Base-by-base conservation (phyloP, 2,797 vertebrate species). In the Enteromius afrohamiltoni region DNA sequence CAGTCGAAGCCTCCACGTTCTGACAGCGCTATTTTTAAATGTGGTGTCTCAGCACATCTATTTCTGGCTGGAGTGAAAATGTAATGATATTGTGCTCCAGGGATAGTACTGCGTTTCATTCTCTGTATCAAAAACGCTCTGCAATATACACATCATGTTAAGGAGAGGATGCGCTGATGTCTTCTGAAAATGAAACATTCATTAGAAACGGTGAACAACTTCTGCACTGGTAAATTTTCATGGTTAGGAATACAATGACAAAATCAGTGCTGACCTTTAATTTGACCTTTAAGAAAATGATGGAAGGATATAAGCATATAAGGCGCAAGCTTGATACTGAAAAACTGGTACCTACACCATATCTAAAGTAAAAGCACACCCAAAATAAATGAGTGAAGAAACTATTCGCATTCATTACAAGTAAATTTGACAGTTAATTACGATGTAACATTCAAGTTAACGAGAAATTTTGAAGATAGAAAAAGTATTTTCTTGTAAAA, bases 11-110 rank as follows among this genome's bases (percentile, higher is more conserved):
- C 64, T 70, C 6, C 67, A 31, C 55, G 4, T 77, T 84, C 45
- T 70, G 87, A 86, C 53, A 62, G 79, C 40, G 53, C 77, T 85
- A 88, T 88, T 86, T 84, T 85, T 69, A 85, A 83, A 86, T 74
- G 58, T 69, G 71, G 34, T 23, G 71, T 80, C 82, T 88, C 88
- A 87, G 88, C 88, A 85, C 77, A 83, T 87, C 62, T 73, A 85
- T 84, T 79, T 83, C 68, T 65, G 73, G 29, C 55, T 40, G 29
- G 26, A 77, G 47, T 77, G 68, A 78, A 81, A 86, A 78, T 53
- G 40, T 77, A 80, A 81, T 86, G 49, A 86, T 75, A 85, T 73
- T 71, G 64, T 62, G 67, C 75, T 68, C 1, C 11, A 80, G 49
- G 67, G 37, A 83, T 64, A n/a, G n/a, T 53, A 40, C 45, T 31